Conservation (phyloP, 2,888 invertebrate species). For the Gymnosoma rotundatum region DNA sequence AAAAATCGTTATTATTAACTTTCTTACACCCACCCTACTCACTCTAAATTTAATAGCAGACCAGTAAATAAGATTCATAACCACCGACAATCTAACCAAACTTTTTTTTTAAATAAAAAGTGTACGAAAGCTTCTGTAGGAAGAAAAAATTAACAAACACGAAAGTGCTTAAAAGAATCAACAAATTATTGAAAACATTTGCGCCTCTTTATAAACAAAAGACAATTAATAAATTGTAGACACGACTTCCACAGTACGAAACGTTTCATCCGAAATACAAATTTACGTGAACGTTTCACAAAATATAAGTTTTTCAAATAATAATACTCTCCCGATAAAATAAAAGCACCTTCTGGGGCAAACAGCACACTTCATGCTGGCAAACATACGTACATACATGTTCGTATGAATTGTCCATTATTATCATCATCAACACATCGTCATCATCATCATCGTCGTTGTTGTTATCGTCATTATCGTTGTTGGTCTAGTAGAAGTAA, state of each 20-base stretch:
- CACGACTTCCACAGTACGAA: conserved; percentile 44
- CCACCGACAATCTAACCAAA: conserved; percentile 40
- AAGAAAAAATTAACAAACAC: conserved; percentile 3
- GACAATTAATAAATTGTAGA: conserved; percentile 63
- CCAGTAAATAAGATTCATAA: conserved; percentile 16
- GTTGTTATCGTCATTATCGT: conserved; percentile 34
- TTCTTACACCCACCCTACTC: background rate
- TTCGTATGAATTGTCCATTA: conserved; percentile 7
- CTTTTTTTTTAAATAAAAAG: background rate
- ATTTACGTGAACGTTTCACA: conserved; percentile 30
- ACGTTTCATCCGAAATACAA: conserved; percentile 26
- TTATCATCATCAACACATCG: conserved; percentile 27
- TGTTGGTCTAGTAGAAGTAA: background rate
- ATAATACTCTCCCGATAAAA: conserved; percentile 50
- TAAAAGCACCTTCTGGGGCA: conserved; percentile 54
- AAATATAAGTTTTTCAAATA: conserved; percentile 62
- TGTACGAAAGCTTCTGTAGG: background rate
- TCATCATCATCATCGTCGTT: conserved; percentile 2
- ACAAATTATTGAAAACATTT: conserved; percentile 66
- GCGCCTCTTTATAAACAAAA: conserved; percentile 68
- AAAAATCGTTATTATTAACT: conserved; percentile 26
- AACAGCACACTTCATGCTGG: conserved; percentile 8
- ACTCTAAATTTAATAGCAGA: conserved; percentile 9
- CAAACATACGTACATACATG: background rate
- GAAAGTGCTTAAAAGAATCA: conserved; percentile 45